Evolutionary conservation across 2,888 invertebrate genomes (phyloP), one percentile per base, ranked within the genome.

Genomic region (Ormyrus nitidulus): DNA sequence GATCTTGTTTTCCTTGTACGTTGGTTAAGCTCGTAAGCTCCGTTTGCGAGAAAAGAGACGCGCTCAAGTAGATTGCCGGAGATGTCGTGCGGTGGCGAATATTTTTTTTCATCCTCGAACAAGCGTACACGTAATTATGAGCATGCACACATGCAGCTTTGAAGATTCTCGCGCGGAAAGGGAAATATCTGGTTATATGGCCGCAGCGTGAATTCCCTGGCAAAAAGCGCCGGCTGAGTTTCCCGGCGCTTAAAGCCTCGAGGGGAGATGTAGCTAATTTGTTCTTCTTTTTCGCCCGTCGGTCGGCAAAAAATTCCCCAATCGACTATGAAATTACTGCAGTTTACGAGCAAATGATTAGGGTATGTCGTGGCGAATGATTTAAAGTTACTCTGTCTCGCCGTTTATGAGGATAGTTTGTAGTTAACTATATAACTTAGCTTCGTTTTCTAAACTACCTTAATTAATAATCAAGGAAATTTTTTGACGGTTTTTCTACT

Each of bases 171-270:
- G 51, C 49, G 51, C 10, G 10, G 13, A 46, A 46, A 64, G 49
- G 77, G 69, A 77, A 75, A 75, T 75, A 66, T 66, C 74, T 53
- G 56, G 64, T 73, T 73, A 73, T 73, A 64, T 54, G 54, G 58
- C 48, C n/a, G 59, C 49, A 58, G 74, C 66, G 66, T 66, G 74
- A 74, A 74, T 74, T 66, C 49, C 6, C 54, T 8, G 49, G 64
- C 77, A 77, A 77, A 76, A 69, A 77, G 49, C 34, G 61, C 54
- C 49, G 74, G 58, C 34, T 58, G 51, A 75, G 34, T 59, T 66
- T 65, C 46, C 49, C 8, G 5, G 49, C 54, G 46, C 34, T 69
- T 49, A 5, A 51, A 7, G n/a, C 64, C 66, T 11, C n/a, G 54
- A 44, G n/a, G 44, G 64, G 54, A 46, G 71, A 61, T 71, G 61